Evolutionary conservation across 1,140 invertebrate species (phyloP).

Genomic region (Leptinotarsa lineolata): DNA sequence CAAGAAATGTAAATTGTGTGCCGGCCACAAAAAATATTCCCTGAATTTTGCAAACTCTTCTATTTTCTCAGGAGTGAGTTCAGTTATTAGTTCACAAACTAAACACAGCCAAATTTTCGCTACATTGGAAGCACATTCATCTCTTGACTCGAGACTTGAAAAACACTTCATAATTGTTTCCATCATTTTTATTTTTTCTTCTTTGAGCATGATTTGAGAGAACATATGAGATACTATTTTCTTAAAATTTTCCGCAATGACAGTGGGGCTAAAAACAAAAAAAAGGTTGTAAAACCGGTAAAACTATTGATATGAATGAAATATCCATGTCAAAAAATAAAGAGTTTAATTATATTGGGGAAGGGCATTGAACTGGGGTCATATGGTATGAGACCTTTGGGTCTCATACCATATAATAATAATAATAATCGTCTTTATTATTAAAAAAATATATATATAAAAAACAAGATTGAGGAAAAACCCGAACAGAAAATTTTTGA

Average conservation of each 20-base stretch:
- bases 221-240: constrained; percentile 11
- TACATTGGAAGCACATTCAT: constrained; percentile 27
- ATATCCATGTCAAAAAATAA: too few species aligned
- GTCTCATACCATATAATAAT: too few species aligned
- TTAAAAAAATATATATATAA: too few species aligned
- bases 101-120: constrained; percentile 33
- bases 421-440: too few species aligned
- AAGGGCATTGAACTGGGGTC: too few species aligned
- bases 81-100: constrained; percentile 9
- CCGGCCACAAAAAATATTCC: constrained; percentile 35
- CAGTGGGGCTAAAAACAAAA: background rate
- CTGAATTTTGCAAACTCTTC: constrained; percentile 19
- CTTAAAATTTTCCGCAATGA: constrained; percentile 10
- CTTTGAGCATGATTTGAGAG: constrained; percentile 14
- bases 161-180: constrained; percentile 16
- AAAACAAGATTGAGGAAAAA: too few species aligned
- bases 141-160: constrained; percentile 15
- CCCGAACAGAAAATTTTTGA: too few species aligned
- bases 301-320: background rate
- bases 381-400: too few species aligned
- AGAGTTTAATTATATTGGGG: too few species aligned
- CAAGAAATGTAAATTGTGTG: constrained; percentile 29
- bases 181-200: constrained; percentile 24
- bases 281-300: background rate
- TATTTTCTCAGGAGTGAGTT: constrained; percentile 21